Conservation (phyloP, 1,140 invertebrate genomes). For the Eufriesea mexicana region DNA sequence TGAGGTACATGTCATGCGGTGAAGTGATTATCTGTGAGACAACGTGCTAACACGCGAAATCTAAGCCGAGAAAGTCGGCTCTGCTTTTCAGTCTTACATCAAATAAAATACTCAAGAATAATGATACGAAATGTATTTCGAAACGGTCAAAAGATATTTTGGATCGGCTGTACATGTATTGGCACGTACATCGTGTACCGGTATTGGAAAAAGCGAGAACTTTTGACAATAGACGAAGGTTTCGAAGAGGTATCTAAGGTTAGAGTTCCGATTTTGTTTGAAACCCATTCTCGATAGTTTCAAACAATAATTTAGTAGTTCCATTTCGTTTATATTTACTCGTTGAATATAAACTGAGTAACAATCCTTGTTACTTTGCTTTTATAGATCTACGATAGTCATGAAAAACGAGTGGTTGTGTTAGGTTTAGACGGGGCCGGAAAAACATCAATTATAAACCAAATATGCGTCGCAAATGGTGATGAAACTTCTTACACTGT, state of each 20-base stretch:
- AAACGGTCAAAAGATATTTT: conserved; percentile 68
- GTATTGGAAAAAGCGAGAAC: conserved; percentile 79
- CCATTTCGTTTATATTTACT: background rate
- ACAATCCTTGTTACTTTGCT: background rate
- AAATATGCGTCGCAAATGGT: conserved; percentile 69
- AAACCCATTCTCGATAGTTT: background rate
- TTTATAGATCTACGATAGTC: conserved; percentile 68
- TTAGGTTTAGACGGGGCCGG: conserved; percentile 79
- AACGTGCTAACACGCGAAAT: conserved; percentile 33
- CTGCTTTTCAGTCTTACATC: background rate
- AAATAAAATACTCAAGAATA: conserved; percentile 30
- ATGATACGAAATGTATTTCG: conserved; percentile 59
- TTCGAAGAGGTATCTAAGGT: conserved; percentile 81
- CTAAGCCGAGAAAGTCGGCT: conserved; percentile 17
- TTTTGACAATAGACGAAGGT: conserved; percentile 79
- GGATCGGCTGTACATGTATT: conserved; percentile 75
- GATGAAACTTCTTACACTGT: conserved; percentile 60
- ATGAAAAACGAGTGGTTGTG: conserved; percentile 77
- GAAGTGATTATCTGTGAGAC: conserved; percentile 7
- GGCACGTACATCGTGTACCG: conserved; percentile 79
- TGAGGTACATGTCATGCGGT: conserved; percentile 19
- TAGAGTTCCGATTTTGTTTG: conserved; percentile 44
- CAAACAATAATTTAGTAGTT: background rate
- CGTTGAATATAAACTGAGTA: background rate
- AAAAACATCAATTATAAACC: conserved; percentile 79